Evolutionary conservation across 2,888 invertebrate species (phyloP).

Genomic region (Hydrotaea cyrtoneurina): DNA sequence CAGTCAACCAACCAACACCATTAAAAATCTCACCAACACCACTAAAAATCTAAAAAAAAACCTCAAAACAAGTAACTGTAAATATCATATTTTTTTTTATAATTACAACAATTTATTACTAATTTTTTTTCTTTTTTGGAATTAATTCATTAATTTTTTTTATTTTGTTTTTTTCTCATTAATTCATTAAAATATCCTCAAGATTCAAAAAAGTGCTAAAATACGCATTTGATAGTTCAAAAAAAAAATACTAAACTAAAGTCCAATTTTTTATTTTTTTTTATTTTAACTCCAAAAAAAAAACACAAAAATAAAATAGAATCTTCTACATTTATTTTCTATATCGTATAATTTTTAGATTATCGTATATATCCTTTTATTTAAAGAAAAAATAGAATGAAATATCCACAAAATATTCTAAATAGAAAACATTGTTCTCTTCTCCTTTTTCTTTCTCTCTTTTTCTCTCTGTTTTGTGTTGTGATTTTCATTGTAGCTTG

Average conservation of each 20-base stretch:
- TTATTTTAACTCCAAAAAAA: not conserved
- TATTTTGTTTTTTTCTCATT: conserved; percentile 44
- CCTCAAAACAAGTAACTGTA: conserved; percentile 74
- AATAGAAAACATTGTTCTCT: conserved; percentile 12
- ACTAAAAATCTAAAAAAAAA: conserved; percentile 70
- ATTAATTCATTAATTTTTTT: conserved; percentile 21
- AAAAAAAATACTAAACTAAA: conserved; percentile 25
- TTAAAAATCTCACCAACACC: conserved; percentile 64
- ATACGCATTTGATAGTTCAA: conserved; percentile 47
- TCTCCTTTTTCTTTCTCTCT: conserved; percentile 43
- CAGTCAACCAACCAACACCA: conserved; percentile 57
- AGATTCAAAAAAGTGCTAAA: conserved; percentile 48
- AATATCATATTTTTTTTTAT: conserved; percentile 72
- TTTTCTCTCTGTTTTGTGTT: conserved; percentile 45
- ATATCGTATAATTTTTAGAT: conserved; percentile 46
- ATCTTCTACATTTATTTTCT: conserved; percentile 60
- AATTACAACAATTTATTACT: conserved; percentile 48
- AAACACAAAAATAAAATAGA: conserved; percentile 67
- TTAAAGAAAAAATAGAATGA: no score
- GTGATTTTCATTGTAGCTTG: conserved; percentile 69
- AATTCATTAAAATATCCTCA: conserved; percentile 33
- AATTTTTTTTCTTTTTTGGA: conserved; percentile 36
- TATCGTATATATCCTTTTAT: conserved; percentile 42
- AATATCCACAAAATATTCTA: not conserved
- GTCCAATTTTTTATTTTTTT: no score